Conservation (phyloP, 2,888 invertebrate genomes). For the Sphaerophoria taeniata region DNA sequence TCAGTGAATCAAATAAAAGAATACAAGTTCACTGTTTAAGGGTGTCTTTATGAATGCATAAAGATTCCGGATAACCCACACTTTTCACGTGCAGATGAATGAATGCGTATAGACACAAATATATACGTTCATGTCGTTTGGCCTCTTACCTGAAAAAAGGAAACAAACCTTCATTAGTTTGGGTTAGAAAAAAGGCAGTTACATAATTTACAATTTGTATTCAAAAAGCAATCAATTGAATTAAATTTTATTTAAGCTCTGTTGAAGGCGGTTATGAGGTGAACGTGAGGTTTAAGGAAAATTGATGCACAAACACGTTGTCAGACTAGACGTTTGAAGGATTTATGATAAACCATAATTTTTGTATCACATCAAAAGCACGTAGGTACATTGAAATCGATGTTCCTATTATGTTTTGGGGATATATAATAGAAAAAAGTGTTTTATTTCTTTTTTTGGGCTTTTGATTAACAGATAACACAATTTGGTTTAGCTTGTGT, state of each 20-base stretch:
- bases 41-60: slow-evolving; percentile 12
- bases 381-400: background rate
- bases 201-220: slow-evolving; percentile 36
- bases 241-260: slow-evolving; percentile 10
- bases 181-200: background rate
- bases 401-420: background rate
- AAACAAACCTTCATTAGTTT: slow-evolving; percentile 20
- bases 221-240: slow-evolving; percentile 22
- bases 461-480: no score
- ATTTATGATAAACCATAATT: slow-evolving; percentile 8
- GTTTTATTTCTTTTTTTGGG: no score
- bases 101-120: no score
- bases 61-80: slow-evolving; percentile 28
- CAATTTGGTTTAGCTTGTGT: no score
- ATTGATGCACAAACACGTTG: slow-evolving; percentile 25
- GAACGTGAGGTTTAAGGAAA: slow-evolving; percentile 1
- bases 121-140: slow-evolving; percentile 9
- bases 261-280: background rate
- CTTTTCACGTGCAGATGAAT: slow-evolving; percentile 3
- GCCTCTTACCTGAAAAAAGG: slow-evolving; percentile 46
- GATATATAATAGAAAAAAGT: background rate
- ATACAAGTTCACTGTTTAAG: slow-evolving; percentile 13
- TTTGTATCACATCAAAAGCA: background rate
- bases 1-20: background rate
- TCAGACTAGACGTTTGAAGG: background rate